Base-by-base conservation (phyloP, 2,113 vertebrate genomes). In the Elgaria multicarinata region DNA sequence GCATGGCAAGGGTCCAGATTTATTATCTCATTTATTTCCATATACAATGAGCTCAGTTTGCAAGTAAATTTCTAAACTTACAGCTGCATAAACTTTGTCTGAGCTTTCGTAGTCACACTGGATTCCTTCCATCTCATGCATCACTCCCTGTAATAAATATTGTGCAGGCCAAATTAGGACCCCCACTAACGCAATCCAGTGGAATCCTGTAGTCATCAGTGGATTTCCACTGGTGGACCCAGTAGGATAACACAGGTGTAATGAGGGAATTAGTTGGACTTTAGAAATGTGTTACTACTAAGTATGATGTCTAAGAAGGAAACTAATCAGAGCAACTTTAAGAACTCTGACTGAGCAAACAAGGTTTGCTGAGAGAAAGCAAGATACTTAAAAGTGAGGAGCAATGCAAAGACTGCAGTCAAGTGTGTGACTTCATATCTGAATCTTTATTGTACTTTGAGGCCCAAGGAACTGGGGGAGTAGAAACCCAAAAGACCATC, bases 81-180 rank as follows among this genome's bases (percentile, higher is more conserved):
- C 95, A 96, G 95, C 95, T 96, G 95, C 94, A 93, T 94, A 95
- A 96, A 94, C 94, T 92, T 94, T 94, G 92, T 89, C 86, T 87
- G 94, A 89, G 83, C 83, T 94, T 93, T 87, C 69, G 55, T 76
- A 90, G 89, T 76, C 78, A 83, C 58, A 53, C 89, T 96, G 95
- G 94, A 95, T 88, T 87, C 83, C 71, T 93, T 96, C 95, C 96
- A 96, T 87, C 90, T 95, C 93, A 93, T 93, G 95, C 90, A 93
- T 96, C 95, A 95, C 86, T 87, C 92, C 80, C 88, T 92, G 91
- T 82, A 95, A 95, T 95, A 95, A 96, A 95, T 85, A 90, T 78
- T 87, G 55, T 74, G 58, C 88, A 64, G 76, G 93, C 87, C 94
- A 95, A 92, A 93, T 93, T 90, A 92, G 92, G 90, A 84, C 89